phyloP scores from a whole-genome alignment of 1,140 invertebrate species.

The Drosophila setifemur region DNA sequence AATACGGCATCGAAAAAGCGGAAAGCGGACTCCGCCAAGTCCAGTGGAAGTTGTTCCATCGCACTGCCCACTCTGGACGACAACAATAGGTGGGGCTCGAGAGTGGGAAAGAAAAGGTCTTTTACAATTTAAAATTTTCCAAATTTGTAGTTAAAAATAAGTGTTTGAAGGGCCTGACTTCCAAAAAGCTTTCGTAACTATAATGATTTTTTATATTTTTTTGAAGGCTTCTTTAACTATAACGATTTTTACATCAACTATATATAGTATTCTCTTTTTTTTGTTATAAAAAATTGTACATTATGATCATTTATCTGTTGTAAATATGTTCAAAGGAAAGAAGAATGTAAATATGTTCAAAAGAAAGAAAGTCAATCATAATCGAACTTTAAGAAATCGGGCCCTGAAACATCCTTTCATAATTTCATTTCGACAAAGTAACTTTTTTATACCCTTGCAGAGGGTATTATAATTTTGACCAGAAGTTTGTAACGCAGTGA shows the following conservation, averaged over 20 bases:
- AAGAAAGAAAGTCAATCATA: no score
- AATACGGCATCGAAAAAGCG: slow-evolving; percentile 64
- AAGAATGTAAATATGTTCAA: no score
- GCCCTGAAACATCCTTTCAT: neutral
- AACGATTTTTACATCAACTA: neutral
- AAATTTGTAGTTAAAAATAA: neutral
- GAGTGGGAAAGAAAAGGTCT: slow-evolving; percentile 41
- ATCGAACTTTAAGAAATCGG: slow-evolving; percentile 7
- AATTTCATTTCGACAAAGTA: slow-evolving; percentile 1
- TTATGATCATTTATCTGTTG: neutral
- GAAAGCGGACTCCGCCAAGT: slow-evolving; percentile 62
- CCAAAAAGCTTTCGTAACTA: neutral
- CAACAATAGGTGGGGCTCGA: slow-evolving; percentile 70
- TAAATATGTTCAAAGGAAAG: no score
- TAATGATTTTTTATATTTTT: neutral
- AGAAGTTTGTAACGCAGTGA: no score
- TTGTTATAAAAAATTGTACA: neutral
- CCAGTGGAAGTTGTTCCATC: slow-evolving; percentile 22
- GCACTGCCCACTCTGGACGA: slow-evolving; percentile 43
- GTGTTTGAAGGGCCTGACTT: neutral
- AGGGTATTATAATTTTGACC: no score
- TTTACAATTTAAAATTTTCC: slow-evolving; percentile 26
- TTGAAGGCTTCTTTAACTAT: no score
- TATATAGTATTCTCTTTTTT: neutral
- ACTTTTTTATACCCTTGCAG: no score